Evolutionary conservation across 2,888 invertebrate species (phyloP).

Genomic region (Tortrix viridana): DNA sequence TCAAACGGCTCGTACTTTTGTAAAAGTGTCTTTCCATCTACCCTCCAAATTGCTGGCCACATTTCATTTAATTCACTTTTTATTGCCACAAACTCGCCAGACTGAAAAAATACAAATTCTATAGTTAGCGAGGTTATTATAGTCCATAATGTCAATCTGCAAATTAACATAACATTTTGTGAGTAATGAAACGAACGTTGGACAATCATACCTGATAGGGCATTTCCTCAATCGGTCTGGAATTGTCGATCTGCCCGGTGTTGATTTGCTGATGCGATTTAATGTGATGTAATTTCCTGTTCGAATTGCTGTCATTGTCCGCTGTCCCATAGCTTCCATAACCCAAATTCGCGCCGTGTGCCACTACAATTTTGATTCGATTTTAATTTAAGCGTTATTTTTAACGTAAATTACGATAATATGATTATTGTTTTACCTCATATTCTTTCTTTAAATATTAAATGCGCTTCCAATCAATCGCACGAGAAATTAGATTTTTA

Average conservation of each 20-base stretch:
- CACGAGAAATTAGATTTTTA: no score
- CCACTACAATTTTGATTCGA: slow-evolving; percentile 65
- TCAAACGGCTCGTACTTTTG: slow-evolving; percentile 94
- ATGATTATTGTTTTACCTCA: slow-evolving; percentile 26
- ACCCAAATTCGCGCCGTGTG: slow-evolving; percentile 83
- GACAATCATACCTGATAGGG: slow-evolving; percentile 81
- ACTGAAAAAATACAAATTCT: slow-evolving; percentile 81
- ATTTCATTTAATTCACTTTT: slow-evolving; percentile 92
- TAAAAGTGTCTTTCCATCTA: slow-evolving; percentile 92
- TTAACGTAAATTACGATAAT: not conserved
- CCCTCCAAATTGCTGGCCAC: slow-evolving; percentile 95
- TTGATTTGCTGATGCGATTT: slow-evolving; percentile 81
- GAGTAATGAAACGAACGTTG: slow-evolving; percentile 19
- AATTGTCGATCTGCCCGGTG: slow-evolving; percentile 68
- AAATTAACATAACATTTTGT: no score
- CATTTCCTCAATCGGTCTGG: slow-evolving; percentile 81
- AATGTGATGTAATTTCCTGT: slow-evolving; percentile 74
- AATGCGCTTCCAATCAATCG: slow-evolving; percentile 13
- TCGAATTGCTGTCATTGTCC: slow-evolving; percentile 68
- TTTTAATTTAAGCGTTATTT: slow-evolving; percentile 11
- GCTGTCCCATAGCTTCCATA: slow-evolving; percentile 83
- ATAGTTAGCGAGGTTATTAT: no score
- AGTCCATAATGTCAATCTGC: no score
- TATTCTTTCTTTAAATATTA: slow-evolving; percentile 8
- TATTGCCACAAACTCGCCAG: slow-evolving; percentile 94